Base-by-base conservation (phyloP, 1,140 invertebrate genomes). In the Trichoplusia ni region DNA sequence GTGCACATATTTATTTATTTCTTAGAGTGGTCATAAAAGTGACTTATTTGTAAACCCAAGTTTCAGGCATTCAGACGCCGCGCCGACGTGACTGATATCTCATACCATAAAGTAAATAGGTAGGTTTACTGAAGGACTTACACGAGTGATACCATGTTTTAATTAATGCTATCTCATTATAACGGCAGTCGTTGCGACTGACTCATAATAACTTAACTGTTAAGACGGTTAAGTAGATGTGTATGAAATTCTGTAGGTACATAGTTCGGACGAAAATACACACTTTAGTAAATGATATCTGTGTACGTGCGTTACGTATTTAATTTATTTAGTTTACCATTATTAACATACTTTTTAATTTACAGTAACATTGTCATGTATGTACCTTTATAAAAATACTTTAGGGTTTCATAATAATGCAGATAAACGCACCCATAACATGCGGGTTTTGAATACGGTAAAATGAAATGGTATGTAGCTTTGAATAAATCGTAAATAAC, bases 51-150 rank as follows among this genome's bases (percentile, higher is more conserved):
- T 40, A 46, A 69, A 68, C 66, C 21, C 44, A 66, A 61, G 61
- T 73, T 73, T 68, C 63, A 66, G 40, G 49, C 33, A 67, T 60
- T 67, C 42, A 51, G n/a, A 54, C 27, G 75, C n/a, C 6, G 8
- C 40, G 25, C 1, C 66, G 72, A 78, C 75, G 73, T 78, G 75
- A 75, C 75, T 62, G 69, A 73, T 71, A 63, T 56, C 51, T 60
- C 27, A 42, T 60, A 25, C 29, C 71, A 70, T 68, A 72, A 68
- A 60, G 47, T 13, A 60, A 60, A 49, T 49, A 44, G n/a, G n/a
- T n/a, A n/a, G n/a, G 51, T 71, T 67, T 64, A 58, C 60, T 14
- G 44, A 62, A 63, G 47, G 70, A 61, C 38, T 68, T 69, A 53
- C 11, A n/a, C 37, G 21, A 27, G 19, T 44, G 54, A 64, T 27